Conservation (phyloP, 1,140 invertebrate species). For the Cotesia typhae region DNA sequence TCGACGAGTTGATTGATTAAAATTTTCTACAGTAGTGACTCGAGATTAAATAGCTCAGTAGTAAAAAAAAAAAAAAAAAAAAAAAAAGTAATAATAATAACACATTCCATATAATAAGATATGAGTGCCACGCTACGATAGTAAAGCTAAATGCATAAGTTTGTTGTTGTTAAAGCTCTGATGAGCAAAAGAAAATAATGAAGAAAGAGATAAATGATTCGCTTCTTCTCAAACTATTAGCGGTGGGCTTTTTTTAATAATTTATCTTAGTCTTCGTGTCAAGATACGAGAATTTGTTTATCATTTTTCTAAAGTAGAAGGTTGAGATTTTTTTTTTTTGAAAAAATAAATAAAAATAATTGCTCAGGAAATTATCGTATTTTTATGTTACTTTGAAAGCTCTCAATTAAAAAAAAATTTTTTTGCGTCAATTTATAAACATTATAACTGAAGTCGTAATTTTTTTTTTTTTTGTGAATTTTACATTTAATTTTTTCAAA, state of each 20-base stretch:
- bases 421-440: too few relatives aligned
- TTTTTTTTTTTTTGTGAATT: too few relatives aligned
- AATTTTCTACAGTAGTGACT: too few relatives aligned
- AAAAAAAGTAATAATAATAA: too few relatives aligned
- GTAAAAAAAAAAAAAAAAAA: too few relatives aligned
- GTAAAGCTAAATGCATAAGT: slow-evolving; percentile 15
- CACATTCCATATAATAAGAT: too few relatives aligned
- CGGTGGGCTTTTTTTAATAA: slow-evolving; percentile 32
- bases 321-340: neutral
- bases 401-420: neutral
- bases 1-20: too few relatives aligned
- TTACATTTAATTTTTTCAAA: too few relatives aligned
- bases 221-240: slow-evolving; percentile 31
- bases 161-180: slow-evolving; percentile 32
- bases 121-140: neutral
- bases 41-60: too few relatives aligned
- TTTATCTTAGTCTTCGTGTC: slow-evolving; percentile 42
- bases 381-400: neutral
- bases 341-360: neutral
- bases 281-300: slow-evolving; percentile 25
- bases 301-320: neutral
- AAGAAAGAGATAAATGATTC: slow-evolving; percentile 52
- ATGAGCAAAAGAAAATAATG: slow-evolving; percentile 47
- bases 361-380: neutral
- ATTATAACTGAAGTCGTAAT: too few relatives aligned